Evolutionary conservation across 2,113 vertebrate species (phyloP).

Genomic region (Saguinus imperator): DNA sequence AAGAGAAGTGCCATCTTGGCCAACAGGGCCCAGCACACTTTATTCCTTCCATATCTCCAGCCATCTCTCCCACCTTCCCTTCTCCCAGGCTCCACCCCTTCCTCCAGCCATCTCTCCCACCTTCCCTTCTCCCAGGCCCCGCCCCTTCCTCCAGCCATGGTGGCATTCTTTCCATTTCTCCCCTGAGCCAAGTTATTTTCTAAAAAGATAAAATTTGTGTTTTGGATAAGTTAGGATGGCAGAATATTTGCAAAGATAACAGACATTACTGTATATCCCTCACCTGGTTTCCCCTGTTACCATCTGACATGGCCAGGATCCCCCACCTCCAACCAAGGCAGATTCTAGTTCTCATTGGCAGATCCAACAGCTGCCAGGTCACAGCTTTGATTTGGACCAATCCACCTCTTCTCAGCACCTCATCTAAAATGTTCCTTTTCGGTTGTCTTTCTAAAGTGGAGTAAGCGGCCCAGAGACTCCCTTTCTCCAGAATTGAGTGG

Average conservation of each 20-base stretch:
- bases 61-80: fast-evolving
- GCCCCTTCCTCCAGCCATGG: background rate
- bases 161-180: fast-evolving
- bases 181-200: background rate
- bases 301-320: fast-evolving
- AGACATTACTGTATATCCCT: background rate
- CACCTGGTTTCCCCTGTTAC: fast-evolving
- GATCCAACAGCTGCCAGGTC: background rate
- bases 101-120: background rate
- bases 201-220: background rate
- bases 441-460: constrained; percentile 59
- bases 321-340: fast-evolving
- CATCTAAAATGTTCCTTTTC: background rate
- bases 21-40: fast-evolving
- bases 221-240: background rate
- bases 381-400: background rate
- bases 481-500: background rate
- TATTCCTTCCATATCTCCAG: background rate
- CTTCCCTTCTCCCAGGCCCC: background rate
- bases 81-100: background rate
- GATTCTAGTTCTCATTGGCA: fast-evolving
- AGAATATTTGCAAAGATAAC: background rate
- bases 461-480: constrained; percentile 26
- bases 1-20: background rate
- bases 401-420: background rate